A percentile compares a stretch with the other conserved stretches of the same genome.
phyloP scores from a whole-genome alignment of 2,888 invertebrate species.

The Thalpophila matura region DNA sequence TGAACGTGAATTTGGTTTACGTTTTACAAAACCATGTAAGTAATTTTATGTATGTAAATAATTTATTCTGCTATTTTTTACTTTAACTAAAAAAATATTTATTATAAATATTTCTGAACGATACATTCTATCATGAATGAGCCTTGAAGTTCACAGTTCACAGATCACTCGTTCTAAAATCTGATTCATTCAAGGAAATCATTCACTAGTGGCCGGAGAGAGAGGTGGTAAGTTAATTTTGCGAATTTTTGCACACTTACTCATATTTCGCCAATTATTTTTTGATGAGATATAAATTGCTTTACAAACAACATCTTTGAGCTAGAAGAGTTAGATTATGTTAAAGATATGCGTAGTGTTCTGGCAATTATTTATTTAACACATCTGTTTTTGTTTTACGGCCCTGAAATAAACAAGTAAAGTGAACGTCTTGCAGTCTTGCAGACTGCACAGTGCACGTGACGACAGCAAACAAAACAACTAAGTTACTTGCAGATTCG shows the following conservation, averaged over 20 bases:
- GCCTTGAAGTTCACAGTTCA: constrained; percentile 15
- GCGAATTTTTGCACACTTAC: constrained; percentile 48
- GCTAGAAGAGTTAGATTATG: not conserved
- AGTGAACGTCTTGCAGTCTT: constrained; percentile 53
- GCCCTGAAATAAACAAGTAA: constrained; percentile 72
- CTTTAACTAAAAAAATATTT: no score
- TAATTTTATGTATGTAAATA: not conserved
- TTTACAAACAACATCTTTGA: not conserved
- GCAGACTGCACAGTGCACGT: constrained; percentile 68
- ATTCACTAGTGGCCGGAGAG: constrained; percentile 58
- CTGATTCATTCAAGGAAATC: constrained; percentile 62
- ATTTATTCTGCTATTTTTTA: not conserved
- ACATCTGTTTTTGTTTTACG: constrained; percentile 71
- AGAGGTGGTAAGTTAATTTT: constrained; percentile 72
- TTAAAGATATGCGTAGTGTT: not conserved
- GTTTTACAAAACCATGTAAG: not conserved
- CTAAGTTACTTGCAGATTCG: not conserved
- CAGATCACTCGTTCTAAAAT: constrained; percentile 41
- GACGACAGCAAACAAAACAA: constrained; percentile 75
- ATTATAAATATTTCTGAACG: constrained; percentile 43
- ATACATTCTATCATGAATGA: constrained; percentile 36
- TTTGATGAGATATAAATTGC: not conserved
- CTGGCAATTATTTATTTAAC: constrained; percentile 25
- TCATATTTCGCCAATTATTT: constrained; percentile 12
- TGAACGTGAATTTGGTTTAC: not conserved